A percentile compares a stretch with the other conserved stretches of the same genome.
phyloP scores from a whole-genome alignment of 2,113 vertebrate species.

The Plectropomus leopardus region DNA sequence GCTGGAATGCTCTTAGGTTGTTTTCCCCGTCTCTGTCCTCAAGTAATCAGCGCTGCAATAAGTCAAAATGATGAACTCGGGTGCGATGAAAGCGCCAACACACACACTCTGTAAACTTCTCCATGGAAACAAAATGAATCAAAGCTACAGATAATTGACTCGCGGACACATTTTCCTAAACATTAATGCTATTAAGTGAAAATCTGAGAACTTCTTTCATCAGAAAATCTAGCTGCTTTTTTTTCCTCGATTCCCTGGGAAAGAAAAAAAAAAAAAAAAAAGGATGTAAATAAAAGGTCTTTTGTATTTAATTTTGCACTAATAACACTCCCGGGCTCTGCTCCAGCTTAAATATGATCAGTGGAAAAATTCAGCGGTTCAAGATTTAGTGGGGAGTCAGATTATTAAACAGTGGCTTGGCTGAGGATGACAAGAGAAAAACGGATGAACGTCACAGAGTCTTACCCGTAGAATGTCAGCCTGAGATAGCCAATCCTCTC shows the following conservation, averaged over 20 bases:
- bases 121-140: slow-evolving; percentile 34
- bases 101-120: slow-evolving; percentile 30
- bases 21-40: slow-evolving; percentile 57
- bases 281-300: slow-evolving; percentile 3
- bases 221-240: slow-evolving; percentile 1
- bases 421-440: slow-evolving; percentile 20
- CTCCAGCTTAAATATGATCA: slow-evolving; percentile 40
- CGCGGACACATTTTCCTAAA: slow-evolving; percentile 26
- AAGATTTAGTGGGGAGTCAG: slow-evolving; percentile 28
- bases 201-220: slow-evolving; percentile 11
- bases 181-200: slow-evolving; percentile 8
- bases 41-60: slow-evolving; percentile 57
- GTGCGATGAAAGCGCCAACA: slow-evolving; percentile 22
- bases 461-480: slow-evolving; percentile 96
- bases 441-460: slow-evolving; percentile 14
- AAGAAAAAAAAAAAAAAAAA: no score
- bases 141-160: slow-evolving; percentile 31
- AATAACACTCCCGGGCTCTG: slow-evolving; percentile 13
- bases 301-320: slow-evolving; percentile 18
- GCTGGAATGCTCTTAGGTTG: slow-evolving; percentile 63
- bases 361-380: slow-evolving; percentile 42
- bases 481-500: slow-evolving; percentile 92
- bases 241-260: neutral
- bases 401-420: slow-evolving; percentile 55
- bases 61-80: slow-evolving; percentile 64